Evolutionary conservation across 2,797 vertebrate genomes (phyloP), one percentile per base, ranked within the genome.

Genomic region (Rhynchonycteris naso): DNA sequence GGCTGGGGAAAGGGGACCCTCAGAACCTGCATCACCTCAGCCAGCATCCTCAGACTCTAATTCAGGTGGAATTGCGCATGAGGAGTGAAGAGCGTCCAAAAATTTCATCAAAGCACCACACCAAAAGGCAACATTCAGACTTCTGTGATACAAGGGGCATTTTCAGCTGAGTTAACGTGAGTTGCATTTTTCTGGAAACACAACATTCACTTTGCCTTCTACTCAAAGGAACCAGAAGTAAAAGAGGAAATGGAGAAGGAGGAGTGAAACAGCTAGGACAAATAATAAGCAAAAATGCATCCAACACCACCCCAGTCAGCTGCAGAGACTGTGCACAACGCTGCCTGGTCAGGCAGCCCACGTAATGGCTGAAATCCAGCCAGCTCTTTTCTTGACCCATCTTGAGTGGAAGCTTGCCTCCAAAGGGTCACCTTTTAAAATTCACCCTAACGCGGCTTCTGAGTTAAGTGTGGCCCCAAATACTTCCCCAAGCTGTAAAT

Each of bases 401-500:
- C 26, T 28, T 28, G 12, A 33, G 35, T 52, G n/a, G 71, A 24
- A 24, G 26, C 26, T 52, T 43, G 16, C 15, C 78, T 63, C 56
- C 35, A 35, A 43, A n/a, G 26, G 68, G 38, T 12, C 19, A 16
- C 28, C 21, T 47, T 61, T 30, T 18, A 72, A 88, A 59, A 35
- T 47, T 80, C 15, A 56, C 2, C 13, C 1, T 16, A 2, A 63
- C 7, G 5, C 26, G 13, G 2, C 26, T 56, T 81, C 47, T 74
- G 65, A 54, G 43, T 28, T n/a, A 26, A 19, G 0, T 3, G 2
- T 65, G 35, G 2, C 35, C n/a, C 1, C 12, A 22, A 0, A 72
- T 50, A 43, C 12, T 28, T 47, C 6, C 52, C 33, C 52, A 30
- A 21, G 6, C 38, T 33, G 1, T 10, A 19, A 88, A 14, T 52